Percentiles rank a stretch among this genome's conserved stretches.
These are phyloP conservation scores for Hiodon alosoides DNA, from an alignment of 2,113 vertebrate species.

Conservation along the genomic window DNA sequence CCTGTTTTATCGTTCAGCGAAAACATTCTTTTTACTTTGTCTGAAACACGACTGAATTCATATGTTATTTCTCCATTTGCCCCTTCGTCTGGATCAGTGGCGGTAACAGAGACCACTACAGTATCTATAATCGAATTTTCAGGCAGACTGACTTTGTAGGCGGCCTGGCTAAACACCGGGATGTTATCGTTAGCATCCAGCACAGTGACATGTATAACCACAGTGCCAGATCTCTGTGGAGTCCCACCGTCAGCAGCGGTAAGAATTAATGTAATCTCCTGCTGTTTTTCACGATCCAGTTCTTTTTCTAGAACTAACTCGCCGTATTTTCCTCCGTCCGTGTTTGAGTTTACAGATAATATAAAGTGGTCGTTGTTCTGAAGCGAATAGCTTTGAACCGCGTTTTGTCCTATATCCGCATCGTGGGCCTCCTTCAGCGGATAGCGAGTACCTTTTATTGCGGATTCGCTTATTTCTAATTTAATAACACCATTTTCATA, in stretches of 20 bases:
- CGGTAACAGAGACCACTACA: slow-evolving; percentile 47
- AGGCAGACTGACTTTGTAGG: too few species aligned
- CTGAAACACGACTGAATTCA: slow-evolving; percentile 22
- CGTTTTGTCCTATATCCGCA: slow-evolving; percentile 34
- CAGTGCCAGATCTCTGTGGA: too few species aligned
- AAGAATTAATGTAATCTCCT: slow-evolving; percentile 23
- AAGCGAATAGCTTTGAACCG: slow-evolving; percentile 39
- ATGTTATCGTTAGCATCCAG: too few species aligned
- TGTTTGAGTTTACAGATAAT: slow-evolving; percentile 30
- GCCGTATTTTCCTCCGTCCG: slow-evolving; percentile 38
- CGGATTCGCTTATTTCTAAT: slow-evolving; percentile 49
- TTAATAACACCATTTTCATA: slow-evolving; percentile 40
- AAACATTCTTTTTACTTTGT: slow-evolving; percentile 17
- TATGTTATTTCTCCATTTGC: too few species aligned
- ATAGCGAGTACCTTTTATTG: slow-evolving; percentile 42
- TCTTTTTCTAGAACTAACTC: slow-evolving; percentile 27
- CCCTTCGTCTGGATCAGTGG: slow-evolving; percentile 41
- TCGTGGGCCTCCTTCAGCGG: slow-evolving; percentile 49
- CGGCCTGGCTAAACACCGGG: too few species aligned
- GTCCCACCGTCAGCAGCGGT: slow-evolving; percentile 6
- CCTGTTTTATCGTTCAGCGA: slow-evolving; percentile 41
- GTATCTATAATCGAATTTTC: slow-evolving; percentile 35
- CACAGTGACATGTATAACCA: too few species aligned
- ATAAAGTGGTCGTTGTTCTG: slow-evolving; percentile 39
- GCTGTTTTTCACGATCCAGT: slow-evolving; percentile 30